Conservation (phyloP, 23 tunicate species). For the Ciona savignyi region DNA sequence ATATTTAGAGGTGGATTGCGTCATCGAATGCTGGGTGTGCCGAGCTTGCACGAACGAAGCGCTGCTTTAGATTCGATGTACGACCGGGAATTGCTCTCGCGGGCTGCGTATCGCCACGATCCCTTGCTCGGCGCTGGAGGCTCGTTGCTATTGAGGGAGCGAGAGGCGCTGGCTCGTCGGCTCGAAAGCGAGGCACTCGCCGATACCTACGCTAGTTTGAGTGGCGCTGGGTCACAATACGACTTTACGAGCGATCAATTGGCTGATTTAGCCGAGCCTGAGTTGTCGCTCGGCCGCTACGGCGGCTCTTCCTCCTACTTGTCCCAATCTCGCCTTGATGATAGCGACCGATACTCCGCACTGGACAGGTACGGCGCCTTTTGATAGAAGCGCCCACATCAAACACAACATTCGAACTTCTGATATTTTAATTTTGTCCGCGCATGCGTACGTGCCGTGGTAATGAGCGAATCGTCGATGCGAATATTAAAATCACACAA, state of each 20-base stretch:
- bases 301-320: conserved; percentile 2
- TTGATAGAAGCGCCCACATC: too few relatives aligned
- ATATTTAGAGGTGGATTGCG: conserved; percentile 29
- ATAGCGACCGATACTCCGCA: neutral
- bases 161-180: conserved; percentile 69
- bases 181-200: conserved; percentile 26
- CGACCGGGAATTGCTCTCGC: conserved; percentile 12
- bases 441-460: too few relatives aligned
- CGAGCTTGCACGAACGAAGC: conserved; percentile 8
- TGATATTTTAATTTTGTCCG: too few relatives aligned
- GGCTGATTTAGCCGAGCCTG: neutral
- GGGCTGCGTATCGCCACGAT: conserved; percentile 8
- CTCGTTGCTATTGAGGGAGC: conserved; percentile 42
- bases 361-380: conserved; percentile 10
- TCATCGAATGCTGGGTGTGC: conserved; percentile 22
- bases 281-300: conserved; percentile 2
- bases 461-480: too few relatives aligned
- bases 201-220: conserved; percentile 4
- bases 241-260: conserved; percentile 14
- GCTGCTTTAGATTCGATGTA: conserved; percentile 10
- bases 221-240: conserved; percentile 18
- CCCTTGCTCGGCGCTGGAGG: conserved; percentile 34
- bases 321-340: neutral
- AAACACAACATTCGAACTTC: too few relatives aligned
- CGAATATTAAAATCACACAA: too few relatives aligned